Conservation (phyloP, 2,888 invertebrate genomes). For the Aelia acuminata region DNA sequence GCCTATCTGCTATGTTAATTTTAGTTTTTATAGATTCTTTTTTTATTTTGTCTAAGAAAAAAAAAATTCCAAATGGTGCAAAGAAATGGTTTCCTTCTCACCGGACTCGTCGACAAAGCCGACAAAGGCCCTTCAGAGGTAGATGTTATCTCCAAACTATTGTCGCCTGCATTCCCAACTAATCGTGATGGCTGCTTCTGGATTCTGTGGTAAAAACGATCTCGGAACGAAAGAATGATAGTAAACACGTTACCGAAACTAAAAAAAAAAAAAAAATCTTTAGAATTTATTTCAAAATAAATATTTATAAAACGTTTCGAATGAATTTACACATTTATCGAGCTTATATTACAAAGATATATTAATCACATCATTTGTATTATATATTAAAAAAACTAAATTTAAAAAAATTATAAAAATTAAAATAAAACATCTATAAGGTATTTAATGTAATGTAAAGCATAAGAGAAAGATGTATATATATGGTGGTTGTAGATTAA, state of each 20-base stretch:
- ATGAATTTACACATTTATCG: no score
- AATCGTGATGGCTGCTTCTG: not conserved
- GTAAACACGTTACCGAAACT: not conserved
- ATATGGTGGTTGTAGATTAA: no score
- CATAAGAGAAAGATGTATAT: no score
- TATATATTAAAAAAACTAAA: no score
- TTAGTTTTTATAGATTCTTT: not conserved
- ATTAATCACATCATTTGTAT: no score
- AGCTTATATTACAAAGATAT: no score
- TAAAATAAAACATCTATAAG: no score
- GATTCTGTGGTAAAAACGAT: not conserved
- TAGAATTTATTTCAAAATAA: no score
- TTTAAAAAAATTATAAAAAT: no score
- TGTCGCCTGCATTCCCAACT: conserved; percentile 40
- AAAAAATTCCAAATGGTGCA: conserved; percentile 1
- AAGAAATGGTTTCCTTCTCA: conserved; percentile 15
- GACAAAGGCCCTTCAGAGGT: not conserved
- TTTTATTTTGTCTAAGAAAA: not conserved
- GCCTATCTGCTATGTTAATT: not conserved
- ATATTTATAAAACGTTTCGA: no score
- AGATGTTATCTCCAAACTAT: conserved; percentile 20
- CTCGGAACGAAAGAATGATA: not conserved
- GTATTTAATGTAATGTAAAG: no score
- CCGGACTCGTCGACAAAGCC: not conserved
- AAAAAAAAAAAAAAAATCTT: not conserved